These are phyloP conservation scores for Orgyia antiqua DNA, from an alignment of 2,888 invertebrate species.

Conservation along the genomic window DNA sequence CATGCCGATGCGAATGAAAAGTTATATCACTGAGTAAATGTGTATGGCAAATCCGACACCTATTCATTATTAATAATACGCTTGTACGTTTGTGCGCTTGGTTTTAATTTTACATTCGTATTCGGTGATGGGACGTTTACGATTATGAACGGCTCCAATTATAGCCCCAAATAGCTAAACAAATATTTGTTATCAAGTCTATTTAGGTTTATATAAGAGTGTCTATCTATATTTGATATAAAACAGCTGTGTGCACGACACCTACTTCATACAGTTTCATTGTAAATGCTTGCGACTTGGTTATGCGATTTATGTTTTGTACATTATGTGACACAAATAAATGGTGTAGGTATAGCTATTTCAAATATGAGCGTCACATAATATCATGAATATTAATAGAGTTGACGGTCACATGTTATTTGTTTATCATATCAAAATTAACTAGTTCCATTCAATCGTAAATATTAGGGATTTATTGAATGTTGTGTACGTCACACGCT, in stretches of 20 bases:
- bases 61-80: no score
- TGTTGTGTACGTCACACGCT: no score
- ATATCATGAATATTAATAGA: conserved; percentile 13
- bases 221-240: background rate
- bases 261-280: background rate
- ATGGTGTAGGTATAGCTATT: conserved; percentile 7
- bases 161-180: no score
- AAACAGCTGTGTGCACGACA: background rate
- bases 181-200: no score
- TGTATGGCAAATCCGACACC: background rate
- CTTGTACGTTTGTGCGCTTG: conserved; percentile 6
- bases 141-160: no score
- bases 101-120: conserved; percentile 14
- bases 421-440: conserved; percentile 11
- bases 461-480: no score
- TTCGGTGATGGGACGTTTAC: conserved; percentile 4
- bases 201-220: background rate
- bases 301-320: conserved; percentile 9
- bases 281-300: conserved; percentile 4
- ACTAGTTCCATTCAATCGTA: no score
- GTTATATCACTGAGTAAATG: conserved; percentile 11
- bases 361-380: conserved; percentile 10
- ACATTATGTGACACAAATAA: no score
- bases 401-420: conserved; percentile 12
- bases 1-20: conserved; percentile 34